Conservation (phyloP, 2,888 invertebrate species). For the Marasmarcha lunaedactyla region DNA sequence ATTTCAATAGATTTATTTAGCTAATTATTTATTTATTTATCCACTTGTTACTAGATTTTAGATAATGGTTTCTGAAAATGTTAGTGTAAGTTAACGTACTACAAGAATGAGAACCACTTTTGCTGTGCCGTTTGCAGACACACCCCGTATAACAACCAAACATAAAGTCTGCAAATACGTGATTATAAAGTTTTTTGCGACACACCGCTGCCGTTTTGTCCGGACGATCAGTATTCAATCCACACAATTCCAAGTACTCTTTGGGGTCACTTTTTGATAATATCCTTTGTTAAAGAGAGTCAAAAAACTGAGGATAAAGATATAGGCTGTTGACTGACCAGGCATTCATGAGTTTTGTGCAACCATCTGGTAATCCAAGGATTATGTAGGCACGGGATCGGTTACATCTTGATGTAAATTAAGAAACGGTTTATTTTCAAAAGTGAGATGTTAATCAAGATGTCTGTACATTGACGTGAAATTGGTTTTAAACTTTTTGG, state of each 20-base stretch:
- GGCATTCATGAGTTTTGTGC: constrained; percentile 20
- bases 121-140: no score
- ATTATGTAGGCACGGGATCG: constrained; percentile 21
- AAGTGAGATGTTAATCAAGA: constrained; percentile 22
- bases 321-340: constrained; percentile 57
- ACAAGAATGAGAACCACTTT: no score
- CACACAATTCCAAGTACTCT: constrained; percentile 44
- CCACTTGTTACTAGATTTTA: no score
- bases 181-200: constrained; percentile 45
- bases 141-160: constrained; percentile 31
- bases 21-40: no score
- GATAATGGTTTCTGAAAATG: no score
- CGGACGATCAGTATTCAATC: constrained; percentile 29
- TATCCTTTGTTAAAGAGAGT: constrained; percentile 20
- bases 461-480: constrained; percentile 38
- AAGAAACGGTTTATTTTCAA: no score
- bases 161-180: constrained; percentile 27
- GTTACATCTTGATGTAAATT: constrained; percentile 17
- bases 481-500: constrained; percentile 25
- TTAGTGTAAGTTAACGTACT: no score
- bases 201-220: constrained; percentile 4
- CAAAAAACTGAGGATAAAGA: constrained; percentile 49
- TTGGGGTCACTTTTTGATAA: constrained; percentile 65
- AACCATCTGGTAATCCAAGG: constrained; percentile 3
- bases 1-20: no score